Evolutionary conservation across 1,140 invertebrate genomes (phyloP).

Genomic region (Piezodorus guildinii): DNA sequence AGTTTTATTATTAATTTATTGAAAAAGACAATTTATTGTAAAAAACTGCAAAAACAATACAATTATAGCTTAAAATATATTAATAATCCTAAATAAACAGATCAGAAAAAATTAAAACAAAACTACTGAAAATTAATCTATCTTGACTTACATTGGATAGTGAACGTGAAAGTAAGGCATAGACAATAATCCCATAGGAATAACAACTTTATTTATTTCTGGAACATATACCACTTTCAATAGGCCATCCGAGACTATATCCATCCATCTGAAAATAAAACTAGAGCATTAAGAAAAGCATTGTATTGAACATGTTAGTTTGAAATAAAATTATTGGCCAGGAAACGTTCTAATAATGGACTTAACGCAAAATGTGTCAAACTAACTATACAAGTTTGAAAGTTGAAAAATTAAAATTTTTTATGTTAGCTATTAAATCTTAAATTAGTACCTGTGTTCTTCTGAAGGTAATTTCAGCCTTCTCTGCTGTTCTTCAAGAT

Average conservation of each 20-base stretch:
- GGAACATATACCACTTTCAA: slow-evolving; percentile 33
- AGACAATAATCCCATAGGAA: slow-evolving; percentile 35
- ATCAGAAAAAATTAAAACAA: slow-evolving; percentile 7
- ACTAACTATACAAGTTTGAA: too few species aligned
- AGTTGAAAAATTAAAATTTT: too few species aligned
- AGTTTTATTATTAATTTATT: too few species aligned
- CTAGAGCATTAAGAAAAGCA: background rate
- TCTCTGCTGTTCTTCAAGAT: slow-evolving; percentile 31
- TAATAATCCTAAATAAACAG: too few species aligned
- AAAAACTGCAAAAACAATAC: too few species aligned
- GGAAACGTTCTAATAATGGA: too few species aligned
- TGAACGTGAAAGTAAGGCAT: slow-evolving; percentile 34
- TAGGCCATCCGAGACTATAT: slow-evolving; percentile 28
- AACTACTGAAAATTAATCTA: too few species aligned
- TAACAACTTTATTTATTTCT: slow-evolving; percentile 37
- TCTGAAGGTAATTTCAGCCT: slow-evolving; percentile 29
- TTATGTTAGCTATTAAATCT: background rate
- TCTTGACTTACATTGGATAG: slow-evolving; percentile 34
- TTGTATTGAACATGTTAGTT: too few species aligned
- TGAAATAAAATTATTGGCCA: too few species aligned
- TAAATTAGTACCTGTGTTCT: slow-evolving; percentile 29
- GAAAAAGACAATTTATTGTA: too few species aligned
- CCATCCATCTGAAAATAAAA: slow-evolving; percentile 30
- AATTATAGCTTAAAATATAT: too few species aligned
- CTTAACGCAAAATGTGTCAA: too few species aligned